Evolutionary conservation across 2,113 vertebrate genomes (phyloP), one percentile per base, ranked within the genome.

Genomic region (Rhodinocichla rosea): DNA sequence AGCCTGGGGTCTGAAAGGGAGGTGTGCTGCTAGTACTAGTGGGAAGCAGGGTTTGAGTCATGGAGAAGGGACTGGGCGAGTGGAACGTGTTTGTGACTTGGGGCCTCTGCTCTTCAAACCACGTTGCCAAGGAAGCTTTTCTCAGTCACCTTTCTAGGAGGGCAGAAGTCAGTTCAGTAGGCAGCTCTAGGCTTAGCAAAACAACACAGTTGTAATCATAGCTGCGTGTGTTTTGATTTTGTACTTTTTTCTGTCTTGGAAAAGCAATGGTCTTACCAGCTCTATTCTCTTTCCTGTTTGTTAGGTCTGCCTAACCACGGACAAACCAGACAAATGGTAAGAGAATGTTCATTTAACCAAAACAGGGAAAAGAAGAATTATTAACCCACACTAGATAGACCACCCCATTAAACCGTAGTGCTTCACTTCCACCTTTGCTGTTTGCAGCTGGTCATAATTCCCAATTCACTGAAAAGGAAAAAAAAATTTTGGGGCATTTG

Each of bases 271-370:
- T 93, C 97, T 98, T 97, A 98, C 84, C 93, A 96, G 76, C 60
- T 94, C 92, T 95, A 90, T 94, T 95, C 95, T 97, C 96, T 97
- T 98, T 96, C 95, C 95, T 97, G 95, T 98, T 97, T 97, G 90
- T 95, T 97, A 98, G 98, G 98, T 98, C 96, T 98, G 98, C 97
- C 98, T 95, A 98, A 98, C 98, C 98, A 98, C 89, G 98, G 98
- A 96, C 98, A 98, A 98, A 98, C 97, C 97, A 98, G 98, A 98
- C 98, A 98, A 97, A 98, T 98, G 98, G 98, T 98, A 98, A 98
- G 98, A 93, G 94, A 92, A 97, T 97, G 97, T 96, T 97, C 93
- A 47, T 96, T 96, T 96, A 95, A 96, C 96, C 83, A 92, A 96
- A 97, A 93, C 70, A 95, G 94, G 96, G 90, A 93, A 95, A 95